A percentile compares a stretch with the other conserved stretches of the same genome.
These are phyloP conservation scores for Pachycephala philippinensis DNA, from an alignment of 2,113 vertebrate genomes.

Conservation along the genomic window DNA sequence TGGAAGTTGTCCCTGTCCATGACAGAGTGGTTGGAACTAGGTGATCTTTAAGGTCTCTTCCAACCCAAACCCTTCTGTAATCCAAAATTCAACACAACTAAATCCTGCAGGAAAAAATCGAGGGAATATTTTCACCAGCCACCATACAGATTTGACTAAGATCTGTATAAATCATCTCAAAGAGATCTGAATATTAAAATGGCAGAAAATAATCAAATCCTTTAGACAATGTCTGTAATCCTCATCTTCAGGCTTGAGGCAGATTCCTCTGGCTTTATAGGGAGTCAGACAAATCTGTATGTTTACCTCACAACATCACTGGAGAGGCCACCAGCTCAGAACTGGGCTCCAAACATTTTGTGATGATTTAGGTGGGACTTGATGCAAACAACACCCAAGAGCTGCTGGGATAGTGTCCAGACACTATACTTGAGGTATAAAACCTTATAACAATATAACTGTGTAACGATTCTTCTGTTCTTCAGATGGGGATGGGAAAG, in stretches of 20 bases:
- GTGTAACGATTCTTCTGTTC: not conserved
- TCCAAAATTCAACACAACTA: not conserved
- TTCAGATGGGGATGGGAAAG: not conserved
- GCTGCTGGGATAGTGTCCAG: not conserved
- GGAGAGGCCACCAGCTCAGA: not conserved
- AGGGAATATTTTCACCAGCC: not conserved
- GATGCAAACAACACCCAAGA: not conserved
- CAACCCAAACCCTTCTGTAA: not conserved
- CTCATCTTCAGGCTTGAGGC: not conserved
- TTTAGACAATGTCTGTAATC: not conserved
- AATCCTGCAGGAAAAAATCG: not conserved
- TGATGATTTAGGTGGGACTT: not conserved
- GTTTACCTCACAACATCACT: not conserved
- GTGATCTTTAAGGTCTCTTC: not conserved
- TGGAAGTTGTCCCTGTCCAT: not conserved
- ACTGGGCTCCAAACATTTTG: not conserved
- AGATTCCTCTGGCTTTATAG: not conserved
- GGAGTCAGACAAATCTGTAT: not conserved
- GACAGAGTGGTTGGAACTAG: not conserved
- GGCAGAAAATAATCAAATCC: not conserved
- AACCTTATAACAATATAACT: not conserved
- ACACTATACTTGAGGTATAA: not conserved
- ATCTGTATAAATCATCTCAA: not conserved
- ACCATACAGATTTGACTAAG: not conserved
- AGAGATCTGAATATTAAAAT: not conserved